Conservation (phyloP, 2,888 invertebrate species). For the Phaedon cochleariae region DNA sequence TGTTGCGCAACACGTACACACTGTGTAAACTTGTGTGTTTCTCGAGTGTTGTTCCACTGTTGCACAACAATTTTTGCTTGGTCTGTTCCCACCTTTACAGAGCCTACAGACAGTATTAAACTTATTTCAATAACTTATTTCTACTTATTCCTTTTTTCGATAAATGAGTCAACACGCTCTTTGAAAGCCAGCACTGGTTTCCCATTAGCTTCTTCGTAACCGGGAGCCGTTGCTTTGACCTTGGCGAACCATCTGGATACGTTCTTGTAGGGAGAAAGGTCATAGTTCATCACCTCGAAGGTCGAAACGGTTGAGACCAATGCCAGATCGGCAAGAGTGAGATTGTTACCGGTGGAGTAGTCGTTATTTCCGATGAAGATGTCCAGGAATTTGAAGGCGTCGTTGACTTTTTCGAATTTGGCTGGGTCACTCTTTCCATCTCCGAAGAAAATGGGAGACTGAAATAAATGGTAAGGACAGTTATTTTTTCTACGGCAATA, state of each 20-base stretch:
- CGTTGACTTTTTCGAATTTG: slow-evolving; percentile 73
- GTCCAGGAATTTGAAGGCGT: slow-evolving; percentile 74
- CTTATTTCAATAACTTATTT: not conserved
- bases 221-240: slow-evolving; percentile 69
- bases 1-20: too few species aligned
- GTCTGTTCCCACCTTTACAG: too few species aligned
- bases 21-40: too few species aligned
- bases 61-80: too few species aligned
- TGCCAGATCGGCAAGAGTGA: slow-evolving; percentile 82
- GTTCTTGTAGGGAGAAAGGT: slow-evolving; percentile 75
- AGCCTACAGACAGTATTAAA: too few species aligned
- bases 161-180: slow-evolving; percentile 49
- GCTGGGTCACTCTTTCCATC: slow-evolving; percentile 66
- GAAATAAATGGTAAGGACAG: too few species aligned
- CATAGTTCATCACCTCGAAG: slow-evolving; percentile 70
- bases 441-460: slow-evolving; percentile 62
- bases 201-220: slow-evolving; percentile 63
- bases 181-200: slow-evolving; percentile 53
- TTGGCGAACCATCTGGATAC: slow-evolving; percentile 68
- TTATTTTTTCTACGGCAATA: too few species aligned
- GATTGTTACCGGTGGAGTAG: slow-evolving; percentile 75
- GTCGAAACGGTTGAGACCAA: slow-evolving; percentile 75
- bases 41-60: too few species aligned
- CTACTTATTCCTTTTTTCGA: slow-evolving; percentile 47
- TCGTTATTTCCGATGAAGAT: slow-evolving; percentile 75